Conservation (phyloP, 2,888 invertebrate genomes). For the Ypsolopha sequella region DNA sequence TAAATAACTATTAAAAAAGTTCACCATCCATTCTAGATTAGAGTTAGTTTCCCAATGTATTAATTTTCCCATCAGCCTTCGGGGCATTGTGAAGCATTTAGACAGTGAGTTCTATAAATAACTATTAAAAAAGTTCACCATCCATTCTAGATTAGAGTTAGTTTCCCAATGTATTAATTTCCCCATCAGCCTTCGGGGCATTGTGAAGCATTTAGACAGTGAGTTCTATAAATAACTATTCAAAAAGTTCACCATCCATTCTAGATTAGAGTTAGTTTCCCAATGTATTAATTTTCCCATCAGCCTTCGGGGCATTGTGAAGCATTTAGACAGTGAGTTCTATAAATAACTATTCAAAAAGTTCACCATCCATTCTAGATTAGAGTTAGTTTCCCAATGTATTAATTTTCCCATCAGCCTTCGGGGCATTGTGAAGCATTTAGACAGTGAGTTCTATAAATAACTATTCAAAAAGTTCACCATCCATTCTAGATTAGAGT, state of each 20-base stretch:
- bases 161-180: no score
- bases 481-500: no score
- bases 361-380: not conserved
- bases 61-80: slow-evolving; percentile 84
- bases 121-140: not conserved
- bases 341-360: not conserved
- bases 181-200: slow-evolving; percentile 86
- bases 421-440: no score
- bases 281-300: no score
- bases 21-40: not conserved
- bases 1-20: not conserved
- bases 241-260: not conserved
- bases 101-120: slow-evolving; percentile 71
- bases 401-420: no score
- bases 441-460: no score
- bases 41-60: no score
- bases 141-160: no score
- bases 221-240: slow-evolving; percentile 26
- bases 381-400: no score
- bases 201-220: slow-evolving; percentile 89
- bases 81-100: slow-evolving; percentile 89
- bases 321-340: slow-evolving; percentile 83
- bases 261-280: no score
- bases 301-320: slow-evolving; percentile 87
- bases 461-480: no score